phyloP scores from a whole-genome alignment of 2,888 invertebrate species.

The Agonum fuliginosum region DNA sequence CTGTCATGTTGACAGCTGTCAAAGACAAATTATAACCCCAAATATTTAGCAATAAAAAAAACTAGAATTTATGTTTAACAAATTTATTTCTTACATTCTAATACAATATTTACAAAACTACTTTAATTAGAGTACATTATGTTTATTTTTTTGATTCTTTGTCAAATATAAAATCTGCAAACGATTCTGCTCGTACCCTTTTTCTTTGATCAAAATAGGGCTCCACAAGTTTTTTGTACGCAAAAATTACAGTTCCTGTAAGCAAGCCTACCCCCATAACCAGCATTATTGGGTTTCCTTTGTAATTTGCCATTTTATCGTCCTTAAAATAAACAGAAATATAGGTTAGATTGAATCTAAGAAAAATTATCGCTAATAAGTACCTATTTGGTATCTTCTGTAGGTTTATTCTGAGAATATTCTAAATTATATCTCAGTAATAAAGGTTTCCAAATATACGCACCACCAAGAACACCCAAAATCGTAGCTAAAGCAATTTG shows the following conservation, averaged over 20 bases:
- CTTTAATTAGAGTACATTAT: neutral
- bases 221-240: slow-evolving; percentile 16
- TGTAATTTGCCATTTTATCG: slow-evolving; percentile 26
- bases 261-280: slow-evolving; percentile 1
- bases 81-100: slow-evolving; percentile 8
- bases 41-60: neutral
- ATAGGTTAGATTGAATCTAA: neutral
- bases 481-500: slow-evolving; percentile 68
- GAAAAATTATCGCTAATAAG: neutral
- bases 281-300: slow-evolving; percentile 43
- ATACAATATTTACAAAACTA: neutral
- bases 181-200: slow-evolving; percentile 22
- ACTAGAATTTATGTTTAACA: neutral
- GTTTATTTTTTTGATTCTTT: slow-evolving; percentile 6
- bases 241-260: slow-evolving; percentile 31
- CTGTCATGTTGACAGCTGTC: slow-evolving; percentile 13
- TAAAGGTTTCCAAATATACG: slow-evolving; percentile 72
- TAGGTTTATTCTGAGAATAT: slow-evolving; percentile 54
- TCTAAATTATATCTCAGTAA: slow-evolving; percentile 63
- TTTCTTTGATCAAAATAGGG: slow-evolving; percentile 18
- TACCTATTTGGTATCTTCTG: slow-evolving; percentile 33
- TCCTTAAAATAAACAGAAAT: neutral
- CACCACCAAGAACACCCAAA: slow-evolving; percentile 69
- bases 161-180: slow-evolving; percentile 43
- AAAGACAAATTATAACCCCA: neutral